Base-by-base conservation (phyloP, 2,113 vertebrate genomes). In the Balaeniceps rex region DNA sequence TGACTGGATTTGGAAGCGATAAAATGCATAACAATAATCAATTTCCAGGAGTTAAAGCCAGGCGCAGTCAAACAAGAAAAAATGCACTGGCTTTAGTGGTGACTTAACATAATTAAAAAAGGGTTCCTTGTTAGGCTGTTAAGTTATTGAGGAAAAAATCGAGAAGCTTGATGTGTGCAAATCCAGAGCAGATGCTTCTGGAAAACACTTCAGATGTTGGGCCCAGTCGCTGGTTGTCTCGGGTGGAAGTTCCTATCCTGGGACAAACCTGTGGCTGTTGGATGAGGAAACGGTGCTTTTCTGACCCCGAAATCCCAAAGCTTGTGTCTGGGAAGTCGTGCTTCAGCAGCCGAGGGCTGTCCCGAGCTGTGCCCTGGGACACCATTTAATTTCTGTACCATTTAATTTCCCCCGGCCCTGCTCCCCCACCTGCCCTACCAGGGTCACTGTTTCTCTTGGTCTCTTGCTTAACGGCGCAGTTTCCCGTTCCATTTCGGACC, bases 381-480 rank as follows among this genome's bases (percentile, higher is more conserved):
- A 0, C 6, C 1, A 0, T 33, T 44, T 25, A 1, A 9, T 24
- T 38, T 12, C 60, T 9, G 40, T 0, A 0, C 6, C 1, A 0
- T 33, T 44, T 25, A 1, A 9, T 24, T 38, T 12, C 60, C 85
- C 4, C 75, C 1, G 26, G 7, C 22, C 44, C 71, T 23, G 47
- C 0, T 25, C 46, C n/a, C 85, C 94, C 87, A 89, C 93, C 93
- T 91, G 94, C 81, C 79, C 61, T 2, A 3, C 31, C 74, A 3
- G 25, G 4, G 4, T 5, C 42, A 10, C 22, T 1, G 1, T 40
- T 90, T 14, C 54, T 80, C 70, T 23, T 5, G 5, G 1, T 47
- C 34, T 22, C 72, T 5, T 15, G 0, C 38, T 4, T 0, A 8
- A 2, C 7, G 0, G 25, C 2, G 6, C 26, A 1, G 11, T 72